Percentiles rank a stretch among this genome's conserved stretches.
Conservation (phyloP, 2,797 vertebrate species). For the Gallinago solitaria region DNA sequence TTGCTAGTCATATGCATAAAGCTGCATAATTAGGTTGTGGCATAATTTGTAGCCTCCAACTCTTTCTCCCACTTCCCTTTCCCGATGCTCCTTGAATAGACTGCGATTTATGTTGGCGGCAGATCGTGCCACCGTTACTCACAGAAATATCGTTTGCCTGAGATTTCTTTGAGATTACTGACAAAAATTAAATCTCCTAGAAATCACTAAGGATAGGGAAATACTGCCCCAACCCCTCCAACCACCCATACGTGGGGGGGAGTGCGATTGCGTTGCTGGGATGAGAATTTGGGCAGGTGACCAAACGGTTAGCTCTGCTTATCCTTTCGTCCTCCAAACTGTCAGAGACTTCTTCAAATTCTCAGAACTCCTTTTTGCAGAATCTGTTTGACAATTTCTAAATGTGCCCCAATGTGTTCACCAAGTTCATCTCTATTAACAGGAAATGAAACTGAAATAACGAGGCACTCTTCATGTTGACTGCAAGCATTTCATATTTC, state of each 20-base stretch:
- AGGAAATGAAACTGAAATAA: conserved; percentile 77
- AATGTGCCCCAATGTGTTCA: conserved; percentile 65
- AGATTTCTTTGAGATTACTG: conserved; percentile 27
- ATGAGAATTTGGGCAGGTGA: conserved; percentile 7
- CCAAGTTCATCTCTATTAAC: conserved; percentile 59
- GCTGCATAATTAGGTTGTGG: conserved; percentile 30
- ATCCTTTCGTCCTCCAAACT: conserved; percentile 12
- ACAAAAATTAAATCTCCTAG: conserved; percentile 5
- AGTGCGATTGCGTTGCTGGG: not conserved
- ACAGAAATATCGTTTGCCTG: conserved; percentile 18
- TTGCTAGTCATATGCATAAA: conserved; percentile 7
- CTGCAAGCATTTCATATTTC: conserved; percentile 74
- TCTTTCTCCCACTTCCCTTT: conserved; percentile 38
- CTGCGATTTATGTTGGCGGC: conserved; percentile 22
- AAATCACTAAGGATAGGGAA: not conserved
- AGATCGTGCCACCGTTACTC: not conserved
- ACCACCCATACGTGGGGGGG: accelerated
- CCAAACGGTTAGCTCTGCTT: not conserved
- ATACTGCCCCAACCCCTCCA: not conserved
- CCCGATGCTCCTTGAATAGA: not conserved
- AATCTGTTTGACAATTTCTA: conserved; percentile 72
- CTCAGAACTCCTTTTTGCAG: conserved; percentile 52
- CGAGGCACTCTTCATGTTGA: conserved; percentile 72
- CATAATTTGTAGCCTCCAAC: conserved; percentile 28
- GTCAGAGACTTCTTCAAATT: conserved; percentile 32